These are phyloP conservation scores for Octomys mimax DNA, from an alignment of 2,797 vertebrate species.

Conservation along the genomic window DNA sequence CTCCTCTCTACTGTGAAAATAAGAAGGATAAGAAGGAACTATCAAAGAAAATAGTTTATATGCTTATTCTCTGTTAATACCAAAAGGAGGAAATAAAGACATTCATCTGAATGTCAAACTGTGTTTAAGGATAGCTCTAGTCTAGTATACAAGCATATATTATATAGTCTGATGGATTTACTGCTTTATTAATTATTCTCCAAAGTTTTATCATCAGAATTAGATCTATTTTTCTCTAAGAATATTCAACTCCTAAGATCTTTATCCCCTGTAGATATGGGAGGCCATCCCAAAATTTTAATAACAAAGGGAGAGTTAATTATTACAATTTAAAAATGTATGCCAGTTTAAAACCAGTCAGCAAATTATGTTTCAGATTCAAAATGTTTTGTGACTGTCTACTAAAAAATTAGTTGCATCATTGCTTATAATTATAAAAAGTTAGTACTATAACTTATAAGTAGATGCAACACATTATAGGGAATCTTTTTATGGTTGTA, in stretches of 20 bases:
- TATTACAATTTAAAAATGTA: constrained; percentile 4
- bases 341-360: background rate
- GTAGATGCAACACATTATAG: background rate
- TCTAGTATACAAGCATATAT: background rate
- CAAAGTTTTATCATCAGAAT: background rate
- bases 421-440: background rate
- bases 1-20: background rate
- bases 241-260: background rate
- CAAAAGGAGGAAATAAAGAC: background rate
- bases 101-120: background rate
- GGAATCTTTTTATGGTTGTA: background rate
- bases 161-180: background rate
- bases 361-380: constrained; percentile 46
- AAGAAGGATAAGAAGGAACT: background rate
- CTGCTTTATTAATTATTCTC: background rate
- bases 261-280: background rate
- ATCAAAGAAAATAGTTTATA: background rate
- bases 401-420: background rate
- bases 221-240: background rate
- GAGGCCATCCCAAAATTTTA: background rate
- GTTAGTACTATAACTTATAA: background rate
- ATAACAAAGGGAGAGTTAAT: background rate
- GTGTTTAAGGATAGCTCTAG: background rate
- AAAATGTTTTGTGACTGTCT: constrained; percentile 1
- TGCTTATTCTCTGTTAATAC: background rate